These are phyloP conservation scores for Agrilus planipennis DNA, from an alignment of 1,140 invertebrate genomes.

Conservation along the genomic window DNA sequence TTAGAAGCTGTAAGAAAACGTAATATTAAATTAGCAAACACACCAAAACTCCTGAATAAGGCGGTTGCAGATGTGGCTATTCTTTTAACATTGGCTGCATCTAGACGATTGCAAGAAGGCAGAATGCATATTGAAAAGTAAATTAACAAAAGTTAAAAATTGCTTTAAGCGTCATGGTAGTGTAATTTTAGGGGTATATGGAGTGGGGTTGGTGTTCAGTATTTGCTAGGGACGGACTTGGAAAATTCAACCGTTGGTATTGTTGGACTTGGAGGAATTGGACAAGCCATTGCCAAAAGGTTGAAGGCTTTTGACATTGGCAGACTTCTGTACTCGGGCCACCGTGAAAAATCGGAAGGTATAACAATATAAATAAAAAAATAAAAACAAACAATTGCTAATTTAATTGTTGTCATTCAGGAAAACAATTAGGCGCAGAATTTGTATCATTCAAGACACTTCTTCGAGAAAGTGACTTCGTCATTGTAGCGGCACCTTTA, in stretches of 20 bases:
- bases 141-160: no score
- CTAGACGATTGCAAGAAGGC: constrained; percentile 61
- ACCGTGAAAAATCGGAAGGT: constrained; percentile 51
- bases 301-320: constrained; percentile 56
- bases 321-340: constrained; percentile 57
- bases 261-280: constrained; percentile 68
- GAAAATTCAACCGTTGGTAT: constrained; percentile 65
- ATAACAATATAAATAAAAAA: no score
- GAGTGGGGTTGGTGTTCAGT: no score
- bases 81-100: constrained; percentile 56
- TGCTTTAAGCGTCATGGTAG: no score
- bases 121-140: constrained; percentile 49
- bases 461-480: constrained; percentile 64
- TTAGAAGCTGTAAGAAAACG: constrained; percentile 47
- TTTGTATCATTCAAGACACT: constrained; percentile 61
- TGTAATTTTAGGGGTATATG: no score
- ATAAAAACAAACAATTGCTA: no score
- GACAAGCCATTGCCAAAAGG: constrained; percentile 55
- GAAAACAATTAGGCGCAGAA: constrained; percentile 45
- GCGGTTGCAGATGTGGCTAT: constrained; percentile 74
- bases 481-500: constrained; percentile 61
- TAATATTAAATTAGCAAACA: constrained; percentile 59
- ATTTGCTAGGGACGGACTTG: constrained; percentile 52
- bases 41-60: constrained; percentile 63
- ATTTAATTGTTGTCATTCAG: no score